Base-by-base conservation (phyloP, 2,113 vertebrate genomes). In the Manacus vitellinus region DNA sequence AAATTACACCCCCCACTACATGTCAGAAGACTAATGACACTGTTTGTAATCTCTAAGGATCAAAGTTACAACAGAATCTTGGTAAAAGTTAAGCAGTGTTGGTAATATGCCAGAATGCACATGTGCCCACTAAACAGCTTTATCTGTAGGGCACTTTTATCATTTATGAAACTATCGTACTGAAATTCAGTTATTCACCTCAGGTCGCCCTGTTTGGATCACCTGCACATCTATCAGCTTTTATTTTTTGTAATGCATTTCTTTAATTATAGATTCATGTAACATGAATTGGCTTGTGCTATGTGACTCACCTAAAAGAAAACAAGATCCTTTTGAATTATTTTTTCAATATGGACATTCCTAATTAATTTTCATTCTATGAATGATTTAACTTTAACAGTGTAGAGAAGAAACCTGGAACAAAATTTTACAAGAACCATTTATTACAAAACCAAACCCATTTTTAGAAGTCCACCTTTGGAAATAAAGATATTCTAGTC, bases 1-100 rank as follows among this genome's bases (percentile, higher is more conserved):
- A 86, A 91, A 67, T 51, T 88, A 75, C 70, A 81, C 37, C 63
- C 79, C 92, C 85, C 81, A n/a, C 65, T 75, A 33, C 54, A 15
- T 89, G 93, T 85, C 94, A 96, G 78, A 93, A 73, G 43, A 54
- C 82, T 94, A 93, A 92, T 73, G 92, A 37, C 72, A 71, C 49
- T 21, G 31, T 56, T 52, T 65, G 54, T 68, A 79, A 85, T 82
- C 75, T 79, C 62, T 49, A 63, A 94, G 96, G 85, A 95, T 92
- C 95, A 96, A 97, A 89, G 77, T 55, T 25, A 73, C 8, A 84
- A 55, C 2, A 2, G 56, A 88, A 28, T 14, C 41, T 20, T 68
- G 63, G 55, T 76, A 76, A 56, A 76, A 76, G 31, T 58, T 73
- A 37, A 3, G 3, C 41, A 72, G 66, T 17, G 22, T 37, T 70